Evolutionary conservation across 2,888 invertebrate genomes (phyloP), one percentile per base, ranked within the genome.

Genomic region (Drymonia ruficornis): DNA sequence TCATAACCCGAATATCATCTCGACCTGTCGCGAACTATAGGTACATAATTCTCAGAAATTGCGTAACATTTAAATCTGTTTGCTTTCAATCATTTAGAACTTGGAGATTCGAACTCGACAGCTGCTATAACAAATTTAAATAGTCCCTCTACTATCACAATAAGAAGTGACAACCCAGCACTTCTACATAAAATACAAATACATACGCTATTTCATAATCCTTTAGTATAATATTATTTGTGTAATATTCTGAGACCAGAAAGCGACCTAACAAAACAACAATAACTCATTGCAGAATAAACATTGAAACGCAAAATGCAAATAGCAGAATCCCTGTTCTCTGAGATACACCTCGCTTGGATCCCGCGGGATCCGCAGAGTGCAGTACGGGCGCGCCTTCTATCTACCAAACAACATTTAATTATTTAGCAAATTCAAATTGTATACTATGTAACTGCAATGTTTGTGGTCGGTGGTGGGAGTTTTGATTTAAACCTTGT

Each of bases 351-450:
- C 42, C 18, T 42, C 16, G 42, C 42, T 42, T 9, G 16, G 43
- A 13, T 19, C 43, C 19, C 19, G 13, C 13, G 43, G 43, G 43
- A 19, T 16, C 12, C 18, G 19, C 19, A 3, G 43, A 43, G 12
- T 43, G 43, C 43, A 43, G 12, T 19, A 13, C 11, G 9, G 43
- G 7, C 43, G n/a, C 7, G 18, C 13, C 18, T 43, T 13, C 49
- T 61, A 60, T 66, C 59, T 67, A 56, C 58, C 52, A 40, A 61
- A 49, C 70, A 66, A 56, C 51, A 51, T 56, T 56, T 53, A 50
- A 19, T 16, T 49, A 13, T 52, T 23, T 55, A 53, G 13, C 52
- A 47, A 53, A 42, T 31, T 43, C 49, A 16, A 16, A 16, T 40
- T 11, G 8, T 40, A 16, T 9, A 16, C 40, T 40, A 13, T 5